Evolutionary conservation across 2,888 invertebrate species (phyloP).

Genomic region (Octodonta nipae): DNA sequence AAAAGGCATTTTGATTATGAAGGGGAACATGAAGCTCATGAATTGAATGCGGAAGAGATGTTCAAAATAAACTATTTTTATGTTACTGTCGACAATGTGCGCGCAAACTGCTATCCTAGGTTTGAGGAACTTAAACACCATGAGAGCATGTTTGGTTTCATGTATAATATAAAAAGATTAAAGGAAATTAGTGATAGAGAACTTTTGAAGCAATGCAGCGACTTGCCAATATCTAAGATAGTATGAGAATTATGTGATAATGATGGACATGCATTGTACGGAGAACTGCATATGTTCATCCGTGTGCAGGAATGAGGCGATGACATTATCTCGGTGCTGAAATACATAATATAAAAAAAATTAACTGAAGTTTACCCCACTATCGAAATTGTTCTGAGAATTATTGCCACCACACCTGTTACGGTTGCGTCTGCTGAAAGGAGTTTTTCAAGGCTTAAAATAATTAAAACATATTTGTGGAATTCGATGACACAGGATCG

Average conservation of each 20-base stretch:
- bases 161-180: constrained; percentile 2
- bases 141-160: constrained; percentile 3
- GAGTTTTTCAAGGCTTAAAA: no score
- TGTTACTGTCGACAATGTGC: neutral
- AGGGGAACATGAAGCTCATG: constrained; percentile 4
- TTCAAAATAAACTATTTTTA: constrained; percentile 2
- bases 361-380: no score
- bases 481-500: no score
- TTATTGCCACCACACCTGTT: no score
- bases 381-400: no score
- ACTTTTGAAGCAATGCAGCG: neutral
- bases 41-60: constrained; percentile 2
- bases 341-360: no score
- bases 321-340: neutral
- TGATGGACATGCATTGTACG: no score
- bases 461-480: no score
- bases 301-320: neutral
- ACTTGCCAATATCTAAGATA: constrained; percentile 1
- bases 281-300: no score
- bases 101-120: neutral
- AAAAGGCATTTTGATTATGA: constrained; percentile 3
- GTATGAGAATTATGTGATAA: neutral
- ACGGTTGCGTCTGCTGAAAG: no score
- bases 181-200: neutral
- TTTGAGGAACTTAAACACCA: no score